phyloP scores from a whole-genome alignment of 2,888 invertebrate genomes.

The Lepidocyrtoides sp. region DNA sequence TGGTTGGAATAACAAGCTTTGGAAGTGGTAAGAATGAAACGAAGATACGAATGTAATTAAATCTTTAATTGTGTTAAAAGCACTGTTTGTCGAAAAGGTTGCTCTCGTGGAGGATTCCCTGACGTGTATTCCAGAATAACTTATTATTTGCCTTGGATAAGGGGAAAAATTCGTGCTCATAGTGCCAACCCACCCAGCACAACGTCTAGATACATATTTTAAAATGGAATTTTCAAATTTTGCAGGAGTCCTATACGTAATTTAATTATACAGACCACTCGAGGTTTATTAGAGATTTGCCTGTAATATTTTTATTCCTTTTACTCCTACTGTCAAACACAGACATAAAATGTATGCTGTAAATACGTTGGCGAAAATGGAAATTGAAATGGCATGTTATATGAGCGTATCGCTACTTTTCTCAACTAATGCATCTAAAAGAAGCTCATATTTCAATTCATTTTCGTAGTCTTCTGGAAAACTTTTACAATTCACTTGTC shows the following conservation, averaged over 20 bases:
- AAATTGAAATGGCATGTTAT: too few species aligned
- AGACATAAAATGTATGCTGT: too few species aligned
- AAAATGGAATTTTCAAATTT: not conserved
- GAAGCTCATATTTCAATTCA: too few species aligned
- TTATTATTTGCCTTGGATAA: conserved; percentile 95
- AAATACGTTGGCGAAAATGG: too few species aligned
- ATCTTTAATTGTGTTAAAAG: not conserved
- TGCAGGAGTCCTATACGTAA: too few species aligned
- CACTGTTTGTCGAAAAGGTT: conserved; percentile 90
- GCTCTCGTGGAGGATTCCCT: conserved; percentile 95
- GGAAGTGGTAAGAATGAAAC: conserved; percentile 92
- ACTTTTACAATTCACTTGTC: too few species aligned
- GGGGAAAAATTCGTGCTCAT: conserved; percentile 85
- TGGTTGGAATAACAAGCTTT: conserved; percentile 96
- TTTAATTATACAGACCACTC: not conserved
- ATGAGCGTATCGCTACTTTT: too few species aligned
- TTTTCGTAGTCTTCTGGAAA: too few species aligned
- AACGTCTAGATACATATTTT: conserved; percentile 65
- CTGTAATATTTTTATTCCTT: too few species aligned
- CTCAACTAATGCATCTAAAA: too few species aligned
- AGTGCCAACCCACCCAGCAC: conserved; percentile 69
- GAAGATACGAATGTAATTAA: too few species aligned
- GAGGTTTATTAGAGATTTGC: not conserved
- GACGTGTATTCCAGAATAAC: conserved; percentile 94
- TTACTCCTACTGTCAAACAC: too few species aligned